Evolutionary conservation across 2,113 vertebrate genomes (phyloP).

Genomic region (Tichodroma muraria): DNA sequence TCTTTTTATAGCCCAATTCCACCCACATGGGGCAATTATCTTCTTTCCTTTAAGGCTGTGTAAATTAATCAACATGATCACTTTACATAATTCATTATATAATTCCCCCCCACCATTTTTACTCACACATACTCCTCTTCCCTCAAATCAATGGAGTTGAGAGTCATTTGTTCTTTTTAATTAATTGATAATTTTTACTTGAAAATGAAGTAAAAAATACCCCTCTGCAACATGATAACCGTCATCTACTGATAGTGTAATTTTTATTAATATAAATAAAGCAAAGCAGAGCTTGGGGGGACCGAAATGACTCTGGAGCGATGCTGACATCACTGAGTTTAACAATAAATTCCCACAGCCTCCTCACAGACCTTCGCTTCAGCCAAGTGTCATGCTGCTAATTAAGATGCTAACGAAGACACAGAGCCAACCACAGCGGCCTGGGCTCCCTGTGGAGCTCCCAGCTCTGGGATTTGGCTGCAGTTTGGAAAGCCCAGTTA

Average conservation of each 20-base stretch:
- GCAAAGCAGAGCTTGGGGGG: neutral
- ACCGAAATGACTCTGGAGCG: neutral
- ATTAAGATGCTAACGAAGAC: conserved; percentile 7
- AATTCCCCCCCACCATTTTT: neutral
- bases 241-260: neutral
- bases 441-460: neutral
- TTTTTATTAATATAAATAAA: neutral
- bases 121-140: neutral
- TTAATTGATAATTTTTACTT: neutral
- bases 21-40: neutral
- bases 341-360: neutral
- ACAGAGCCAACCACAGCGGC: neutral
- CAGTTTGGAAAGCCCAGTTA: neutral
- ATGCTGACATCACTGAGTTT: neutral
- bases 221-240: neutral
- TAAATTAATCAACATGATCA: neutral
- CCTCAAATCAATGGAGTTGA: neutral
- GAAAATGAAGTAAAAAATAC: neutral
- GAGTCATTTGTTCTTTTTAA: neutral
- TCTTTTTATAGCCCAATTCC: neutral
- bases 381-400: neutral
- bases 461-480: neutral
- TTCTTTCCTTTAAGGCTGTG: neutral
- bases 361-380: neutral
- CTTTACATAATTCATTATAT: neutral